Conservation (phyloP, 2,113 vertebrate genomes). For the Eretmodus cyanostictus region DNA sequence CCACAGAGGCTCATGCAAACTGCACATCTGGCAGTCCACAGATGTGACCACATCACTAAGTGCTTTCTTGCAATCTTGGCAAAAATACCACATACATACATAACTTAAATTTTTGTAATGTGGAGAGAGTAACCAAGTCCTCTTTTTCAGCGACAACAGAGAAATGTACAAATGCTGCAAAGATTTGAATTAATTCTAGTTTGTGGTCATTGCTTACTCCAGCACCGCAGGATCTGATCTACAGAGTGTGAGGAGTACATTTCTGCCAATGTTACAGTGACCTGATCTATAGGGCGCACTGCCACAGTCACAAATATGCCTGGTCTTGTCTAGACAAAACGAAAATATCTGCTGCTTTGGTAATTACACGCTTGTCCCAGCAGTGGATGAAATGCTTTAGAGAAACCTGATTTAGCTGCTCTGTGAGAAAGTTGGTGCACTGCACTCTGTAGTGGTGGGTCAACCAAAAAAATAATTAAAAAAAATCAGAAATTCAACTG, state of each 20-base stretch:
- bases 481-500: neutral
- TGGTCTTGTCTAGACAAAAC: constrained; percentile 61
- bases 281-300: constrained; percentile 19
- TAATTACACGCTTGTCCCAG: constrained; percentile 53
- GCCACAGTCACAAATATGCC: constrained; percentile 33
- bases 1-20: neutral
- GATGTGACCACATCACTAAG: constrained; percentile 19
- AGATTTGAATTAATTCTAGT: neutral
- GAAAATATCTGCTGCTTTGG: constrained; percentile 53
- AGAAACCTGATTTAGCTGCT: constrained; percentile 19
- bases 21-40: constrained; percentile 30
- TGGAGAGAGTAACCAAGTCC: neutral
- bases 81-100: neutral
- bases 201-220: neutral
- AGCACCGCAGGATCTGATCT: rapidly evolving
- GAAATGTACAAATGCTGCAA: neutral
- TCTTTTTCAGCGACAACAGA: neutral
- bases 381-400: constrained; percentile 13
- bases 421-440: neutral
- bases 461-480: neutral
- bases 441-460: neutral
- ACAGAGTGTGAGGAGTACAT: neutral
- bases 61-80: neutral
- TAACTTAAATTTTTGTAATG: neutral
- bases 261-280: constrained; percentile 14